Evolutionary conservation across 53 echinoderm and acorn worm species (phyloP).

Genomic region (Echinarachnius parma): DNA sequence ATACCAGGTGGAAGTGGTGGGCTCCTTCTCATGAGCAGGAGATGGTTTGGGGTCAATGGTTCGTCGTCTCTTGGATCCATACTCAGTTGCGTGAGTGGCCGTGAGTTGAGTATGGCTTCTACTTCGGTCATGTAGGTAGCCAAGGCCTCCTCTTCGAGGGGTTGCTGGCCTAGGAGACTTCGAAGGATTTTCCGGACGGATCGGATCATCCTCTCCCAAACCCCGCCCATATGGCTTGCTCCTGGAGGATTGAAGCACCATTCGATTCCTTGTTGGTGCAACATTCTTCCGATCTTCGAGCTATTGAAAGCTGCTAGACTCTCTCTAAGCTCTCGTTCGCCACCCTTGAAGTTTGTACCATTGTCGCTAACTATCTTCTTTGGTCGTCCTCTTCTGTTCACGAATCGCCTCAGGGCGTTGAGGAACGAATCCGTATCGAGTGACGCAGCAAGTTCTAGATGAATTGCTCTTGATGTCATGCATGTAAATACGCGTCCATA

Average conservation of each 20-base stretch:
- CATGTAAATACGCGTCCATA: conserved; percentile 71
- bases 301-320: conserved; percentile 29
- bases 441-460: conserved; percentile 54
- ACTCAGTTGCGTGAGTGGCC: conserved; percentile 57
- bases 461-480: conserved; percentile 54
- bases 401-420: conserved; percentile 57
- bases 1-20: conserved; percentile 32
- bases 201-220: conserved; percentile 67
- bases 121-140: conserved; percentile 56
- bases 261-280: conserved; percentile 35
- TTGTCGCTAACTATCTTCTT: conserved; percentile 57
- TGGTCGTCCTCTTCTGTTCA: conserved; percentile 49
- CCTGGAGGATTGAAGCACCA: conserved; percentile 65
- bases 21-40: conserved; percentile 39
- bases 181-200: conserved; percentile 40
- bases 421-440: conserved; percentile 58
- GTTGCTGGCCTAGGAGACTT: conserved; percentile 38
- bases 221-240: conserved; percentile 63
- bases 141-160: conserved; percentile 37
- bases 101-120: conserved; percentile 57
- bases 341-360: conserved; percentile 62
- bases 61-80: conserved; percentile 44
- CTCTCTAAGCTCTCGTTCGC: conserved; percentile 36
- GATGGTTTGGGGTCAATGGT: conserved; percentile 61
- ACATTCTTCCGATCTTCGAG: conserved; percentile 17